Percentiles rank a stretch among this genome's conserved stretches.
Evolutionary conservation across 1,140 invertebrate genomes (phyloP).

Genomic region (Mactra quadrangularis): DNA sequence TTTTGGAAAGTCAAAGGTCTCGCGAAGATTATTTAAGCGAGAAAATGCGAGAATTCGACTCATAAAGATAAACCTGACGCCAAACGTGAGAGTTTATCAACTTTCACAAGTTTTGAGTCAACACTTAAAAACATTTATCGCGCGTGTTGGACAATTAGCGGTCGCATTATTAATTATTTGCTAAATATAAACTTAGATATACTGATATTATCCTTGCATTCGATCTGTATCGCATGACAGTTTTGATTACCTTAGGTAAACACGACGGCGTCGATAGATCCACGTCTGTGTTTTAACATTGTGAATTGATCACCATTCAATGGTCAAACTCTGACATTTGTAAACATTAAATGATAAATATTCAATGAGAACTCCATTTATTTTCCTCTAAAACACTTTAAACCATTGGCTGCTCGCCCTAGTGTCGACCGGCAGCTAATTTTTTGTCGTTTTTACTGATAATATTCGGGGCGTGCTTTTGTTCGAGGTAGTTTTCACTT

Average conservation of each 20-base stretch:
- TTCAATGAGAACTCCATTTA: conserved; percentile 51
- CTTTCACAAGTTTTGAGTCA: conserved; percentile 53
- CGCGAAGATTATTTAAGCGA: conserved; percentile 31
- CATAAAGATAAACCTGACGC: conserved; percentile 59
- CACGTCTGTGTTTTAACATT: conserved; percentile 31
- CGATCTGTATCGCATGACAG: conserved; percentile 34
- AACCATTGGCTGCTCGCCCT: conserved; percentile 19
- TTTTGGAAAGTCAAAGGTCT: conserved; percentile 9
- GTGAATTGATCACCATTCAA: conserved; percentile 57
- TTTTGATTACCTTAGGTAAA: conserved; percentile 54
- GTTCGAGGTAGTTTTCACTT: too few relatives aligned
- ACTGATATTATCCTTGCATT: conserved; percentile 50
- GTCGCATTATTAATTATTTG: conserved; percentile 61
- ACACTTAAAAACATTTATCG: conserved; percentile 61
- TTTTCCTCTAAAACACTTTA: conserved; percentile 57
- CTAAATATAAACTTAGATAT: conserved; percentile 50
- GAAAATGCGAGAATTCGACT: conserved; percentile 50
- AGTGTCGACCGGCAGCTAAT: conserved; percentile 43
- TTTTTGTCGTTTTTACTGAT: conserved; percentile 24
- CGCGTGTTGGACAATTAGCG: conserved; percentile 57
- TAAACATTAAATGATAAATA: conserved; percentile 58
- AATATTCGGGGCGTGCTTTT: background rate
- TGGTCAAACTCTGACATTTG: conserved; percentile 47
- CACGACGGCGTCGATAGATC: conserved; percentile 54
- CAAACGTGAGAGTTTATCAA: conserved; percentile 60